Base-by-base conservation (phyloP, 1,140 invertebrate species). In the Drosophila ohnishii region DNA sequence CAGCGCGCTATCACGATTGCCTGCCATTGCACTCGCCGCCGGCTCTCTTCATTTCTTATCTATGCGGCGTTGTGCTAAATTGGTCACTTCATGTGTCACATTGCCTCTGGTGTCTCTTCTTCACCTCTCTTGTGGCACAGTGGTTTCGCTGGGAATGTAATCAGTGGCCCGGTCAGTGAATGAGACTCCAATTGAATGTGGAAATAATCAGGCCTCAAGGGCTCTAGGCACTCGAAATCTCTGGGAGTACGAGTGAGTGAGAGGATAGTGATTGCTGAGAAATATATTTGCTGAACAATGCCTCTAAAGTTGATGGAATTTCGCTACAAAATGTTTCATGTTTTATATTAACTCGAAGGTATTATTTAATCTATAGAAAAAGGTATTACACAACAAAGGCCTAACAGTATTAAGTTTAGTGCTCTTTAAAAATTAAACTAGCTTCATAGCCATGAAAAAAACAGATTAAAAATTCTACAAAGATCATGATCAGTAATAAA, bases 41-140 rank as follows among this genome's bases (percentile, higher is more conserved):
- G 30, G 9, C 71, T 74, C 59, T 64, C 61, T 65, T 4, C 22
- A 35, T 40, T 59, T 64, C 78, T 80, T 81, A 80, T 80, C 78
- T 40, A 50, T 63, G 57, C 55, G 45, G 51, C 35, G 40, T 22
- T 78, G 75, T 44, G 70, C 71, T 80, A 80, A 80, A 63, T 80
- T 76, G 69, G 71, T 80, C 59, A 50, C 63, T 75, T 51, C 42
- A 56, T 64, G 48, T 76, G 57, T 61, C 62, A 45, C 53, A 51
- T 58, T 70, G 65, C 65, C 65, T 47, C 11, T 39, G 40, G 48
- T 13, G 65, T 19, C 37, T 69, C 65, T 37, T 48, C 35, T 50
- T 34, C 16, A 7, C 53, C 48, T 35, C 19, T 71, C 35, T 71
- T 50, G 19, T 39, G 63, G 55, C 57, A 78, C 75, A 77, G 74